phyloP scores from a whole-genome alignment of 1,140 invertebrate species.

The Campodea augens region DNA sequence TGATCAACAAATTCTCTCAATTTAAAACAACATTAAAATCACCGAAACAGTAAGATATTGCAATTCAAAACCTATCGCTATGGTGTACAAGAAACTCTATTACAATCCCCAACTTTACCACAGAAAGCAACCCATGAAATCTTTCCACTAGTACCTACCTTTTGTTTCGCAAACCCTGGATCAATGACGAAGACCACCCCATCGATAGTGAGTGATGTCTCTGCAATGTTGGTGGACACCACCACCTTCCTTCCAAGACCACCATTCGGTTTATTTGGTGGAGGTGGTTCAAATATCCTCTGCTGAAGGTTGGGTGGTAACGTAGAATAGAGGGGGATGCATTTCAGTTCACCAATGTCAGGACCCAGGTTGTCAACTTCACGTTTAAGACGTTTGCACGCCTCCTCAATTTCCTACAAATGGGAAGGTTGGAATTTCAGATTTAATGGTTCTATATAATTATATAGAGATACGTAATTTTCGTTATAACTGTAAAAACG shows the following conservation, averaged over 20 bases:
- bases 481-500: too few relatives aligned
- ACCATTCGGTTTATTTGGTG: conserved; percentile 78
- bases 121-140: neutral
- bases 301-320: conserved; percentile 94
- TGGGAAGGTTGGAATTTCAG: conserved; percentile 1
- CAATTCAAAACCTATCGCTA: too few relatives aligned
- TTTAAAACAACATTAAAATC: too few relatives aligned
- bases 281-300: conserved; percentile 89
- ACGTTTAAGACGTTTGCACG: conserved; percentile 91
- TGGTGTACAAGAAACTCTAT: too few relatives aligned
- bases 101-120: neutral
- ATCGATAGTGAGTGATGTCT: conserved; percentile 97
- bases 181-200: conserved; percentile 99
- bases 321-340: conserved; percentile 96
- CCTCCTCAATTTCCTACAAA: conserved; percentile 90
- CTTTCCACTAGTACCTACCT: conserved; percentile 35
- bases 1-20: too few relatives aligned
- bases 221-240: conserved; percentile 97
- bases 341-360: conserved; percentile 92
- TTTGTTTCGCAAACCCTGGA: conserved; percentile 99
- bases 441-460: neutral
- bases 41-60: too few relatives aligned
- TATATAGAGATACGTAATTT: too few relatives aligned
- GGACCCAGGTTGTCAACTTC: conserved; percentile 93
- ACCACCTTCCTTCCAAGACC: conserved; percentile 90